These are phyloP conservation scores for Mechanitis mazaeus DNA, from an alignment of 2,888 invertebrate species.

Conservation along the genomic window DNA sequence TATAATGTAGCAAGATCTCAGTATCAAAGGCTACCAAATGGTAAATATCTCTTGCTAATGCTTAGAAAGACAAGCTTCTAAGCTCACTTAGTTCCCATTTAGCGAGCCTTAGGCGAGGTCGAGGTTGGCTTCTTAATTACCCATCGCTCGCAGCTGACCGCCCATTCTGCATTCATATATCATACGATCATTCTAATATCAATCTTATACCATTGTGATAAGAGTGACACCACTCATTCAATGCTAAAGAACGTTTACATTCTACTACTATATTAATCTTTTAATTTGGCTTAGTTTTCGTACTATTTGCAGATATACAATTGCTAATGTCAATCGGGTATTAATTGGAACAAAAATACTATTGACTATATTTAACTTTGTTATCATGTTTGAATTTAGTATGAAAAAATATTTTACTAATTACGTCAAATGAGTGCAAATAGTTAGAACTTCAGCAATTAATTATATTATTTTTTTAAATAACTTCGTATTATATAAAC, in stretches of 20 bases:
- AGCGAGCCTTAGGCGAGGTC: conserved; percentile 57
- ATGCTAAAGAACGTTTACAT: background rate
- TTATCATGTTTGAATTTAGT: too few species aligned
- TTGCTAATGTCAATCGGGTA: background rate
- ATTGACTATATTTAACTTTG: too few species aligned
- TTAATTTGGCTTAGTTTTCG: background rate
- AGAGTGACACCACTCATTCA: conserved; percentile 6
- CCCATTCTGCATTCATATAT: conserved; percentile 34
- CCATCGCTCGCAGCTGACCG: conserved; percentile 69
- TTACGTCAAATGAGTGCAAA: too few species aligned
- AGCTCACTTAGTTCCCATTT: conserved; percentile 65
- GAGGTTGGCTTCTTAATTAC: conserved; percentile 73
- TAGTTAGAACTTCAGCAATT: too few species aligned
- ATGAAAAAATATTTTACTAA: too few species aligned
- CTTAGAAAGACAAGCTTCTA: conserved; percentile 53
- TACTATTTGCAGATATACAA: background rate
- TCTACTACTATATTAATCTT: background rate
- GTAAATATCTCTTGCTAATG: conserved; percentile 37
- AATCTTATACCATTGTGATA: conserved; percentile 13
- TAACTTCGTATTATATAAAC: too few species aligned
- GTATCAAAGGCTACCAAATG: conserved; percentile 20
- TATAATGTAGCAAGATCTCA: conserved; percentile 9
- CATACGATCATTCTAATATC: conserved; percentile 14
- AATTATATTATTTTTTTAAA: too few species aligned
- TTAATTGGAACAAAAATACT: too few species aligned